phyloP scores from a whole-genome alignment of 2,888 invertebrate species.

The Quadroppia sp. region DNA sequence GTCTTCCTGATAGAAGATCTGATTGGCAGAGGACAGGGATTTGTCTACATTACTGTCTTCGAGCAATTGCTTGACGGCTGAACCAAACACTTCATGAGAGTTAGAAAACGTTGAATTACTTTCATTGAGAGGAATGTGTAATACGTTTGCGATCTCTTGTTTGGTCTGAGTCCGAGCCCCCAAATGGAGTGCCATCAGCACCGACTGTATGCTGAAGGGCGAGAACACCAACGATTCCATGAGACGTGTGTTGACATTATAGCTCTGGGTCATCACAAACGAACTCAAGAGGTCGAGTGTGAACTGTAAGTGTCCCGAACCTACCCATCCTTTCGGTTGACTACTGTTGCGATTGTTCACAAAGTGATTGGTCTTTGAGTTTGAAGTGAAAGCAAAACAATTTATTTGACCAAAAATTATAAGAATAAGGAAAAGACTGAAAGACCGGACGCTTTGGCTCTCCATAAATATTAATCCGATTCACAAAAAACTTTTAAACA shows the following conservation, averaged over 20 bases:
- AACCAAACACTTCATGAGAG: conserved; percentile 47
- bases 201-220: conserved; percentile 53
- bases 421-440: neutral
- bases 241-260: conserved; percentile 33
- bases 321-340: conserved; percentile 39
- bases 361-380: neutral
- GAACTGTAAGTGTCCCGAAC: conserved; percentile 43
- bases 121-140: conserved; percentile 43
- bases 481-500: conserved; percentile 3
- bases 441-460: neutral
- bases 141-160: conserved; percentile 47
- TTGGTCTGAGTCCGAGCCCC: conserved; percentile 53
- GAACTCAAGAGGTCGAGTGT: conserved; percentile 42
- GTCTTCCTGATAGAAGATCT: conserved; percentile 63
- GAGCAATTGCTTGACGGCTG: conserved; percentile 45
- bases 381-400: conserved; percentile 6
- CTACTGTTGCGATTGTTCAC: conserved; percentile 16
- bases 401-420: neutral
- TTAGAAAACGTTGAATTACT: conserved; percentile 41
- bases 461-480: neutral
- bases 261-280: conserved; percentile 41
- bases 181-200: conserved; percentile 53
- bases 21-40: conserved; percentile 61
- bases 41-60: conserved; percentile 43
- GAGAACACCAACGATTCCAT: conserved; percentile 51